phyloP scores from a whole-genome alignment of 64 coral and sea anemone species.

The Trachythela sp. region DNA sequence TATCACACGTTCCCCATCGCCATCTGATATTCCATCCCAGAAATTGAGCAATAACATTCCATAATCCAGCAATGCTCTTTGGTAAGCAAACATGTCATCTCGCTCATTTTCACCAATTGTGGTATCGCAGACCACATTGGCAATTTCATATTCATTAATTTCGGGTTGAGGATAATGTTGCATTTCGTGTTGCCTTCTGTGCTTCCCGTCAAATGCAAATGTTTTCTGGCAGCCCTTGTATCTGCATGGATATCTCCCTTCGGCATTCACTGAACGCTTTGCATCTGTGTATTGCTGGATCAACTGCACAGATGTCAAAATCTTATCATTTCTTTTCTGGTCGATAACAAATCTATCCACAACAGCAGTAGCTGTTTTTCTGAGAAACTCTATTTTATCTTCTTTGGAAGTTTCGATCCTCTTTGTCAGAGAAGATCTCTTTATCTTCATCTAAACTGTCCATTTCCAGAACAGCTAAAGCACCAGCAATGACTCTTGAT shows the following conservation, averaged over 20 bases:
- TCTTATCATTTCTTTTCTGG: neutral
- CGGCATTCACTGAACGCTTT: neutral
- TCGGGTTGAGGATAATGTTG: conserved; percentile 21
- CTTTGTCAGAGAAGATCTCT: neutral
- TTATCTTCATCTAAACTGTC: conserved; percentile 4
- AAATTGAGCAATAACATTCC: conserved; percentile 6
- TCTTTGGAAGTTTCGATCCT: neutral
- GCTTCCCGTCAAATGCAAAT: conserved; percentile 7
- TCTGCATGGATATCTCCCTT: conserved; percentile 34
- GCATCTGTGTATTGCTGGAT: neutral
- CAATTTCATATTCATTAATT: neutral
- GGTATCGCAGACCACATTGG: neutral
- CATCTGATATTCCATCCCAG: neutral
- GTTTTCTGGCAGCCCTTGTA: conserved; percentile 6
- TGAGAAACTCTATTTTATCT: neutral
- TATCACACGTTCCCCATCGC: neutral
- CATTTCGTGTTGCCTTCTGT: conserved; percentile 32
- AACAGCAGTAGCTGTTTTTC: neutral
- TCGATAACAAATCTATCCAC: neutral
- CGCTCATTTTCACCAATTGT: neutral
- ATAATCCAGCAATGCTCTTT: neutral
- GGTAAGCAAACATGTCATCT: conserved; percentile 7
- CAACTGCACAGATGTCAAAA: neutral
- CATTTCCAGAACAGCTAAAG: neutral
- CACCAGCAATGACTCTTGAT: neutral